These are phyloP conservation scores for Ectemnius cavifrons DNA, from an alignment of 2,888 invertebrate genomes.

Conservation along the genomic window DNA sequence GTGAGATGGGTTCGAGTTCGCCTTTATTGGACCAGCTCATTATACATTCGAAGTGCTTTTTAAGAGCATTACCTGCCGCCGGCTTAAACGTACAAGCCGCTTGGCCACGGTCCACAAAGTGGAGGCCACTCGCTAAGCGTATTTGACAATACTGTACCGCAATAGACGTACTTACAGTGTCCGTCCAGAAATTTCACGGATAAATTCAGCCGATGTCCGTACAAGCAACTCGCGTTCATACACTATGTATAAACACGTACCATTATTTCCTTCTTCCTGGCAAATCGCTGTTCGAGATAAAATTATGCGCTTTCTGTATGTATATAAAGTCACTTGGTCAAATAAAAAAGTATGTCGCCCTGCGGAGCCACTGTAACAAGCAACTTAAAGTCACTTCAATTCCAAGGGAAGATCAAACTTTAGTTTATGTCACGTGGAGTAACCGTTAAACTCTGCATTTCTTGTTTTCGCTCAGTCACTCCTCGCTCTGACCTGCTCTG, in stretches of 20 bases:
- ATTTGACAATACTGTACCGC: slow-evolving; percentile 4
- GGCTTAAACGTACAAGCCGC: slow-evolving; percentile 9
- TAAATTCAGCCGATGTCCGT: neutral
- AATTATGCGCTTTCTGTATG: no score
- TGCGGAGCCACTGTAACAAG: slow-evolving; percentile 23
- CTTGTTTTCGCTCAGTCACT: neutral
- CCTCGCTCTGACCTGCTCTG: no score
- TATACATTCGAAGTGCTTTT: slow-evolving; percentile 7
- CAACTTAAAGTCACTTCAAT: slow-evolving; percentile 20
- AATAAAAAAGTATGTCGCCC: neutral
- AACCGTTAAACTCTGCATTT: neutral
- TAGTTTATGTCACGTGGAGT: neutral
- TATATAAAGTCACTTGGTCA: no score
- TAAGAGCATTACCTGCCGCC: slow-evolving; percentile 8
- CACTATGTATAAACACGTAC: neutral
- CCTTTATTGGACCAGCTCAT: slow-evolving; percentile 7
- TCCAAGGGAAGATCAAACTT: neutral
- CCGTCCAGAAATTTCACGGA: neutral
- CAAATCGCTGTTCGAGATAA: neutral
- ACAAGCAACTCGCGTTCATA: neutral
- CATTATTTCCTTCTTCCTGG: neutral
- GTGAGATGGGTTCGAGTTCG: neutral
- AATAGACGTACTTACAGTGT: neutral
- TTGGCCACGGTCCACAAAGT: slow-evolving; percentile 10
- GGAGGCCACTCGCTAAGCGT: slow-evolving; percentile 9